phyloP scores from a whole-genome alignment of 2,888 invertebrate species.

The Drosophila cognata region DNA sequence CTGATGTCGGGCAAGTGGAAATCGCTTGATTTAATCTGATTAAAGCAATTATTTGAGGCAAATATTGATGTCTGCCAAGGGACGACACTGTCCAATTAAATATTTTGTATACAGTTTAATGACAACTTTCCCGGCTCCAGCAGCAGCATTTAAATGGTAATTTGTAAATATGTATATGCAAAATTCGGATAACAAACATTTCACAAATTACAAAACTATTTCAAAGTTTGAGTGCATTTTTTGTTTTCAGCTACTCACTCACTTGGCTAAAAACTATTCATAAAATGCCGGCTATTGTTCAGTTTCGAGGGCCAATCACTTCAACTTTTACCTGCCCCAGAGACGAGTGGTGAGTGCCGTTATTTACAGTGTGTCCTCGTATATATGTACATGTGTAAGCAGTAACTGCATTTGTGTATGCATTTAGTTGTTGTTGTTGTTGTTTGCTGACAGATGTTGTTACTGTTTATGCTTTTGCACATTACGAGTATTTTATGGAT shows the following conservation, averaged over 20 bases:
- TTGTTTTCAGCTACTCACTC: neutral
- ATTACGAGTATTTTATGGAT: slow-evolving; percentile 31
- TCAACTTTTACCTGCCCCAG: slow-evolving; percentile 39
- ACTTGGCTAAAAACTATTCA: neutral
- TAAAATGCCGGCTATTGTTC: slow-evolving; percentile 1
- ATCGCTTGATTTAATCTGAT: slow-evolving; percentile 2
- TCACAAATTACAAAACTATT: neutral
- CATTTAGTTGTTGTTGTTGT: slow-evolving; percentile 41
- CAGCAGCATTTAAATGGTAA: neutral
- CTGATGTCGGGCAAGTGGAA: slow-evolving; percentile 6
- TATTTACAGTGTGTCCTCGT: slow-evolving; percentile 3
- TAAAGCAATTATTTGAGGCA: neutral
- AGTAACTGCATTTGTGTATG: neutral
- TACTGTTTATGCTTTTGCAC: slow-evolving; percentile 47
- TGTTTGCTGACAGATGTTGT: slow-evolving; percentile 19
- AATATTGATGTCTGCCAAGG: slow-evolving; percentile 1
- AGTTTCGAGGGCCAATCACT: slow-evolving; percentile 16
- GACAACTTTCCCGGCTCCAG: neutral
- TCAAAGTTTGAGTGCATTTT: neutral
- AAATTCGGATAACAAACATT: neutral
- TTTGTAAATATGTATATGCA: neutral
- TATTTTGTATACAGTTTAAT: neutral
- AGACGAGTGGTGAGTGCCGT: slow-evolving; percentile 11
- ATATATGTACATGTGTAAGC: slow-evolving; percentile 1
- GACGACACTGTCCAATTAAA: neutral